phyloP scores from a whole-genome alignment of 2,888 invertebrate genomes.

The Rhagonycha lutea region DNA sequence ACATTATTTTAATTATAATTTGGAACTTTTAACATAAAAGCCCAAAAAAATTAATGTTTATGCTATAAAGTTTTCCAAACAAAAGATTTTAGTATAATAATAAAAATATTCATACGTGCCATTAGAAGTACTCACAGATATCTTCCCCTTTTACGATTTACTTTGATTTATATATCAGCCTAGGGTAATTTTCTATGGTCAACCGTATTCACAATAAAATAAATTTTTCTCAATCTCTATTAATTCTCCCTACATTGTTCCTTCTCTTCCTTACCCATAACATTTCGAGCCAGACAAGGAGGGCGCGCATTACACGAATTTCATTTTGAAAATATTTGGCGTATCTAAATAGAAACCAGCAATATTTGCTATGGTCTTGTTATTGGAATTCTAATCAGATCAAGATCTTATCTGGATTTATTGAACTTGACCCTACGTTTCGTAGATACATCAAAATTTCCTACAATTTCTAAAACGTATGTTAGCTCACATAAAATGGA shows the following conservation, averaged over 20 bases:
- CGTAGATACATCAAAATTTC: conserved; percentile 3
- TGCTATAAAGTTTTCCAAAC: background rate
- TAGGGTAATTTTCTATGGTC: conserved; percentile 30
- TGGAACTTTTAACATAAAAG: background rate
- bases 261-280: background rate
- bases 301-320: conserved; percentile 14
- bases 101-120: background rate
- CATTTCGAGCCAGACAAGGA: background rate
- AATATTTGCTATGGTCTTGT: conserved; percentile 48
- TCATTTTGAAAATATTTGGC: conserved; percentile 27
- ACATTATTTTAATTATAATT: background rate
- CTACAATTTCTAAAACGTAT: background rate
- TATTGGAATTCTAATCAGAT: conserved; percentile 48
- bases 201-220: conserved; percentile 28
- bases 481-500: background rate
- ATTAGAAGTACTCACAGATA: conserved; percentile 7
- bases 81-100: background rate
- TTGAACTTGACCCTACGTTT: conserved; percentile 39
- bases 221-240: conserved; percentile 22
- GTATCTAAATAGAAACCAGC: conserved; percentile 31
- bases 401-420: conserved; percentile 45
- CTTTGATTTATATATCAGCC: conserved; percentile 25
- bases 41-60: background rate
- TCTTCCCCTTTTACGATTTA: conserved; percentile 21
- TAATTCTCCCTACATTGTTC: background rate